These are phyloP conservation scores for Harpagifer antarcticus DNA, from an alignment of 2,797 vertebrate genomes.

Conservation along the genomic window DNA sequence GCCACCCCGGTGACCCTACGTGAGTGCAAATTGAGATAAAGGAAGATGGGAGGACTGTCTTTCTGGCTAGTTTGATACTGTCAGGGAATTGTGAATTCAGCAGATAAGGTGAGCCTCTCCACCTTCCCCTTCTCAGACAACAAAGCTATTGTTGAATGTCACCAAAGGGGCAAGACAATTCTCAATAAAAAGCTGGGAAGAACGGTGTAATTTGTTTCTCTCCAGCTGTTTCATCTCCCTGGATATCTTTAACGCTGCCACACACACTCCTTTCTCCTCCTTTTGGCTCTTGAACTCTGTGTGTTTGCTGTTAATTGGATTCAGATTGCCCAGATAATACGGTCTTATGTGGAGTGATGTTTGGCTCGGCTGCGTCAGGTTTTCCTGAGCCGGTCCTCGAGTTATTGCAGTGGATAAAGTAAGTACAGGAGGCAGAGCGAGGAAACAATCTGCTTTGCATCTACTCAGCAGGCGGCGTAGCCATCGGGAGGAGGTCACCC, in stretches of 20 bases:
- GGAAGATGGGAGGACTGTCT: constrained; percentile 30
- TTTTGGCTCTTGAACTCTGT: constrained; percentile 63
- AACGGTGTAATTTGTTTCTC: constrained; percentile 58
- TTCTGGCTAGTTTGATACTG: constrained; percentile 36
- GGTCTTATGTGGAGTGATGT: constrained; percentile 22
- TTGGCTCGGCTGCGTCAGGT: constrained; percentile 29
- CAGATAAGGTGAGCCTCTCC: constrained; percentile 60
- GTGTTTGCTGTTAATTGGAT: constrained; percentile 78
- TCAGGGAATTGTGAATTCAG: constrained; percentile 55
- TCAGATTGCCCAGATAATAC: constrained; percentile 72
- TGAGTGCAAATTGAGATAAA: constrained; percentile 62
- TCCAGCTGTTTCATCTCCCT: constrained; percentile 56
- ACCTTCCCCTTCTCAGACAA: constrained; percentile 49
- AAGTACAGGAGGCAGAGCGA: constrained; percentile 53
- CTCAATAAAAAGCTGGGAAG: constrained; percentile 50
- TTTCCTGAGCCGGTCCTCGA: constrained; percentile 34
- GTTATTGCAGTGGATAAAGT: constrained; percentile 54
- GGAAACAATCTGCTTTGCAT: constrained; percentile 63
- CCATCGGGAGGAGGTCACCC: constrained; percentile 63
- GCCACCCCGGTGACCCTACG: constrained; percentile 48
- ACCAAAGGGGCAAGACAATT: constrained; percentile 57
- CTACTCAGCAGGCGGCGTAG: constrained; percentile 49
- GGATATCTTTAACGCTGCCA: constrained; percentile 38
- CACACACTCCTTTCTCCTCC: constrained; percentile 8
- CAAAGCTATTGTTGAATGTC: constrained; percentile 70